Evolutionary conservation across 1,140 invertebrate genomes (phyloP).

Genomic region (Diachasmimorpha longicaudata): DNA sequence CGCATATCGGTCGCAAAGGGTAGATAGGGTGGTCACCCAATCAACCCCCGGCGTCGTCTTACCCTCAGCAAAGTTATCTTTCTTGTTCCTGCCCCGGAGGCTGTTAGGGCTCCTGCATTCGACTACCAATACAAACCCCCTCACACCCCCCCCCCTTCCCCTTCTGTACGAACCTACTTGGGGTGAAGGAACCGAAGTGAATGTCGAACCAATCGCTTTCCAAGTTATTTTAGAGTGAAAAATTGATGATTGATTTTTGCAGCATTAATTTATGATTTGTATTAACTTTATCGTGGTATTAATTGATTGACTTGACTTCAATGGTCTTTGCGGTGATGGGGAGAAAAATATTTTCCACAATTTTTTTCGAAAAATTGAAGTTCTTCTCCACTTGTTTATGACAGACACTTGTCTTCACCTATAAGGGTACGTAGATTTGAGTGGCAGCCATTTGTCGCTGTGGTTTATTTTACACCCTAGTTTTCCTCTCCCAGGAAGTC

Average conservation of each 20-base stretch:
- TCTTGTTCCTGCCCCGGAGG: constrained; percentile 56
- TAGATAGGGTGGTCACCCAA: constrained; percentile 57
- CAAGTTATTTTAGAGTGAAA: background rate
- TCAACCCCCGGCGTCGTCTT: constrained; percentile 61
- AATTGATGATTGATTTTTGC: too few relatives aligned
- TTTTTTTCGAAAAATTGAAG: too few relatives aligned
- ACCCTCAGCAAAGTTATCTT: constrained; percentile 63
- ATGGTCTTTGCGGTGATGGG: too few relatives aligned
- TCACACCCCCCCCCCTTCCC: background rate
- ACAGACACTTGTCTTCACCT: background rate
- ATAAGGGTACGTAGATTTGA: background rate
- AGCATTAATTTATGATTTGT: too few relatives aligned
- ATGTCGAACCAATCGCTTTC: constrained; percentile 18
- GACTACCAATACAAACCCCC: constrained; percentile 16
- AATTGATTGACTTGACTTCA: too few relatives aligned
- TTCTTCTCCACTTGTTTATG: background rate
- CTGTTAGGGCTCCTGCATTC: constrained; percentile 21
- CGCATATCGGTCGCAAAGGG: constrained; percentile 31
- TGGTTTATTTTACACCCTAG: constrained; percentile 13
- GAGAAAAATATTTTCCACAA: too few relatives aligned
- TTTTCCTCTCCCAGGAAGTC: background rate
- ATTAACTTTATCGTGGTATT: too few relatives aligned
- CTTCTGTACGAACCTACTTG: background rate
- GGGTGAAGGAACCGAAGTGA: constrained; percentile 9
- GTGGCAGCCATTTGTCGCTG: background rate